These are phyloP conservation scores for Stichopus chloronotus DNA, from an alignment of 35 echinoderm and acorn worm species.

Conservation along the genomic window DNA sequence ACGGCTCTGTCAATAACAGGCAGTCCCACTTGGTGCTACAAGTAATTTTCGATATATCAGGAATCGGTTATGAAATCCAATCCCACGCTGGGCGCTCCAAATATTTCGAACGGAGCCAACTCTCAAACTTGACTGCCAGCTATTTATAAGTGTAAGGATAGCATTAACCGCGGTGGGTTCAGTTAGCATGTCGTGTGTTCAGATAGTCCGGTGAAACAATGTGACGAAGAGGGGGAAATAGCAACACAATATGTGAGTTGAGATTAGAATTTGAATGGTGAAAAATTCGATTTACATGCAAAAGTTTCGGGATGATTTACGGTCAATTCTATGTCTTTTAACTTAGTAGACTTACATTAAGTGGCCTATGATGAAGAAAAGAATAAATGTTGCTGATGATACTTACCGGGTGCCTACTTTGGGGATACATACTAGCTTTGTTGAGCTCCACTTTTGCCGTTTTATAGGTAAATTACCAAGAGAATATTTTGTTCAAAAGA, in stretches of 20 bases:
- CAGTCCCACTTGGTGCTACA: conserved; percentile 30
- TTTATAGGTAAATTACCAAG: conserved; percentile 22
- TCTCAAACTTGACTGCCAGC: neutral
- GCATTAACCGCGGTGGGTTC: neutral
- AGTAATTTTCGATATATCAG: conserved; percentile 41
- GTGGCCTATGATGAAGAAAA: conserved; percentile 1
- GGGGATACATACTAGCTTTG: conserved; percentile 78
- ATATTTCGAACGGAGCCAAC: neutral
- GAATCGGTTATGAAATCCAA: conserved; percentile 24
- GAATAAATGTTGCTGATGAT: neutral
- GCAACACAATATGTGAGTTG: neutral
- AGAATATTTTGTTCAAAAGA: conserved; percentile 25
- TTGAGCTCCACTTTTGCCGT: conserved; percentile 64
- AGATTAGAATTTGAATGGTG: neutral
- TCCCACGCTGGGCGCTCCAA: neutral
- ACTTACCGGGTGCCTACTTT: conserved; percentile 95
- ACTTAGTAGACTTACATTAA: neutral
- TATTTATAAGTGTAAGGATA: neutral
- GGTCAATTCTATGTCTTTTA: neutral
- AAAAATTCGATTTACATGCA: conserved; percentile 1
- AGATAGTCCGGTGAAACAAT: neutral
- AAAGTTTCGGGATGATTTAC: neutral
- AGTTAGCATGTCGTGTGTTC: neutral
- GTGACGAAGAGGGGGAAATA: neutral
- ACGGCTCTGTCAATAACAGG: conserved; percentile 20